These are phyloP conservation scores for Idaea straminata DNA, from an alignment of 2,888 invertebrate species.

Conservation along the genomic window DNA sequence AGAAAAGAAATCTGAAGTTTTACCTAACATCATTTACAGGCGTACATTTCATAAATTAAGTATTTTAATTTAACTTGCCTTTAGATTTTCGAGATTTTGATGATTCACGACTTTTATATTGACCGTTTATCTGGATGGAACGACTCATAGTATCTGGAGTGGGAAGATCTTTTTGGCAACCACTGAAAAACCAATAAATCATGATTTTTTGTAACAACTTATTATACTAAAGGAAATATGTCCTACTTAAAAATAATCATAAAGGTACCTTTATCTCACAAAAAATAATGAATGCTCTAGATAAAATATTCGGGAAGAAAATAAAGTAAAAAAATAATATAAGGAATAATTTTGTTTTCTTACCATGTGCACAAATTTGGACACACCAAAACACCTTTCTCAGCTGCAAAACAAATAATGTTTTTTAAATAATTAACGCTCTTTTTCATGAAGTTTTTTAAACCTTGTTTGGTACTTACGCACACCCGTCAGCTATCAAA, in stretches of 20 bases:
- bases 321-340: not conserved
- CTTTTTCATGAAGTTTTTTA: too few relatives aligned
- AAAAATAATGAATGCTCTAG: too few relatives aligned
- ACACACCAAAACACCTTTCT: not conserved
- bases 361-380: not conserved
- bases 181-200: not conserved
- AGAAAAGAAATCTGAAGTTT: not conserved
- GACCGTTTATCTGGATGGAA: not conserved
- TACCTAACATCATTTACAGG: not conserved
- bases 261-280: too few relatives aligned
- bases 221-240: too few relatives aligned
- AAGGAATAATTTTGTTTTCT: not conserved
- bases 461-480: too few relatives aligned
- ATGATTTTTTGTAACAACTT: too few relatives aligned
- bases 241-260: too few relatives aligned
- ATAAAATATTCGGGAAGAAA: too few relatives aligned
- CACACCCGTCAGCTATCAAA: too few relatives aligned
- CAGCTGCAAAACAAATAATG: not conserved
- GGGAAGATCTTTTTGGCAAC: not conserved
- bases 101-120: not conserved
- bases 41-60: too few relatives aligned
- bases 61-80: not conserved
- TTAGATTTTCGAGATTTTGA: not conserved
- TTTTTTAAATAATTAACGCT: not conserved
- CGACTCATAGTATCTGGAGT: not conserved